Evolutionary conservation across 2,113 vertebrate genomes (phyloP), one percentile per base, ranked within the genome.

Genomic region (Nothocercus nigrocapillus): DNA sequence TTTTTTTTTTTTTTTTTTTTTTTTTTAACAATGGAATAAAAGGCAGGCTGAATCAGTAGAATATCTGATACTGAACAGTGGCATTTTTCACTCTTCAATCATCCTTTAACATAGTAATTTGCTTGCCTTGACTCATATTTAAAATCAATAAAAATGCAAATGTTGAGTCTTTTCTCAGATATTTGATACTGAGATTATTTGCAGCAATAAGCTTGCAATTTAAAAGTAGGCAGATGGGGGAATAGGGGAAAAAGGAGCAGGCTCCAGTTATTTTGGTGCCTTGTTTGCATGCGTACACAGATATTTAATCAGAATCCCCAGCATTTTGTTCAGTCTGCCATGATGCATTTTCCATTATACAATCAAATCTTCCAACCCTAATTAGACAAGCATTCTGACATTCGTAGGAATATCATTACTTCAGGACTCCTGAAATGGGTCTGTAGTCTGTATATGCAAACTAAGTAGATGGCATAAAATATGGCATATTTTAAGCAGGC

Each of bases 91-190:
- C 9, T 93, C 84, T 93, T 92, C 40, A 84, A 19, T 90, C 62
- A 79, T 70, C 7, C 14, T 88, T 83, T 86, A 93, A 90, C 3
- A 2, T 9, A 73, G 22, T 49, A 72, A 93, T 95, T 92, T 86
- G 0, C 24, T 93, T 92, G 58, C 53, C 49, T 95, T 84, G 53
- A 69, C 10, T 94, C 21, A 66, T 76, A 79, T 19, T 54, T 54
- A 69, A 93, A 93, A 75, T 53, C 74, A 84, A 69, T 86, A 69
- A 82, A 95, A 89, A 87, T 66, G 11, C 54, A 90, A 87, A 95
- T 76, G 7, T 69, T 66, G 12, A 62, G 2, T 4, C 14, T 88
- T 90, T 76, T 49, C 34, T 92, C 58, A 30, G 44, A 54, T 86
- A 85, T 90, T 75, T 92, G 67, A 70, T 76, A 34, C 11, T 80